Base-by-base conservation (phyloP, 64 coral and sea anemone genomes). In the Acropora tenuis region DNA sequence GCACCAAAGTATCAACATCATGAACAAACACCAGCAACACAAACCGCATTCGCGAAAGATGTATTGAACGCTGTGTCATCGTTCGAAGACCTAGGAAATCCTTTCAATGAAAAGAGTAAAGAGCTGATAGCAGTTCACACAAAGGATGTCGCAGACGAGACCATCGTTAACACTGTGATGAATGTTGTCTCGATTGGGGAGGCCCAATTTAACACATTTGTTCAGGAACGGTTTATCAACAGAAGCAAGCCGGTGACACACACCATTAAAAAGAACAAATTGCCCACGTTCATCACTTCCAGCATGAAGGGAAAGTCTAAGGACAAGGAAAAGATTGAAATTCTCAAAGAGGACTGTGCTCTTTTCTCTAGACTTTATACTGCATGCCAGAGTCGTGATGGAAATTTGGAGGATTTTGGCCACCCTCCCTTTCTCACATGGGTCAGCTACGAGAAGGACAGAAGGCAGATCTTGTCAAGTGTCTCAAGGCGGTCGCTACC, bases 81-180 rank as follows among this genome's bases (percentile, higher is more conserved):
- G 11, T 89, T 89, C 45, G 87, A 89, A 89, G 75, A 89, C 19
- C 41, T 78, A 15, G 87, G 75, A 77, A 78, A 89, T 66, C 75
- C 87, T 43, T 89, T 89, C 75, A 43, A 10, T 69, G 78, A 90
- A 75, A 49, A 82, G 41, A 48, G 76, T 73, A 16, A 40, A 11
- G 67, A 90, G 15, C 63, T 90, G 15, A 82, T 90, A 18, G 78
- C 89, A 7, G 11, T 90, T 15, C 15, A 82, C 50, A 90, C 61
- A 10, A 90, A 53, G 75, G 89, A 82, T 74, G 66, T 90, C n/a
- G 63, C 78, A 18, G 76, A 79, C 55, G 45, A 49, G 9, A 40
- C 77, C 8, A 60, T 80, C 1, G 65, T 90, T 17, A 41, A 42
- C 3, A 73, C 78, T 4, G 77, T 90, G 8, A 65, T 73, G 47